These are phyloP conservation scores for Callopanchax toddi DNA, from an alignment of 2,113 vertebrate species.

Conservation along the genomic window DNA sequence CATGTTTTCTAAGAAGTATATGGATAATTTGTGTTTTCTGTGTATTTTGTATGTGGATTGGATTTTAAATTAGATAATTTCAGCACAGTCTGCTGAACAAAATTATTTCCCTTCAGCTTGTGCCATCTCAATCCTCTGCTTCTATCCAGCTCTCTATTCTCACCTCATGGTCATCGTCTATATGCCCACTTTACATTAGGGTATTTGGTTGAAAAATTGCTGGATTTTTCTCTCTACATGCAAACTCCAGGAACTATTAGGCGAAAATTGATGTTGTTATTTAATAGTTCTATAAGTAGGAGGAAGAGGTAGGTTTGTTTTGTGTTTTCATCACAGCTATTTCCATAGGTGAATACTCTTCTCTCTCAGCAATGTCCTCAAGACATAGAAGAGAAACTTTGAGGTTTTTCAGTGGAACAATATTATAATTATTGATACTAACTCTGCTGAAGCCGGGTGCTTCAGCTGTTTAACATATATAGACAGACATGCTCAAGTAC, in stretches of 20 bases:
- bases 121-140: neutral
- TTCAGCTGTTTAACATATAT: conserved; percentile 15
- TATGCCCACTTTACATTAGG: conserved; percentile 15
- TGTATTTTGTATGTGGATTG: conserved; percentile 27
- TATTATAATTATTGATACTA: neutral
- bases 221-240: neutral
- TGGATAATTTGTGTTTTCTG: conserved; percentile 34
- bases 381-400: conserved; percentile 12
- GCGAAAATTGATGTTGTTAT: neutral
- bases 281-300: neutral
- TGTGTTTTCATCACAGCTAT: neutral
- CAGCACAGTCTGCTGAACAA: conserved; percentile 29
- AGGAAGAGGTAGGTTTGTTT: neutral
- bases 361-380: too few species aligned
- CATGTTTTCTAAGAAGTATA: conserved; percentile 22
- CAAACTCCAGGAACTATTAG: neutral
- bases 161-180: conserved; percentile 20
- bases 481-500: neutral
- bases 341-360: too few species aligned
- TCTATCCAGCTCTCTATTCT: conserved; percentile 1
- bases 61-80: conserved; percentile 44
- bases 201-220: neutral
- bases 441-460: conserved; percentile 9
- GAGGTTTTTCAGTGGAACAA: conserved; percentile 8
- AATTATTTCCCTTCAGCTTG: conserved; percentile 8